Percentiles rank a stretch among this genome's conserved stretches.
Conservation (phyloP, 2,888 invertebrate species). For the Trisateles emortualis region DNA sequence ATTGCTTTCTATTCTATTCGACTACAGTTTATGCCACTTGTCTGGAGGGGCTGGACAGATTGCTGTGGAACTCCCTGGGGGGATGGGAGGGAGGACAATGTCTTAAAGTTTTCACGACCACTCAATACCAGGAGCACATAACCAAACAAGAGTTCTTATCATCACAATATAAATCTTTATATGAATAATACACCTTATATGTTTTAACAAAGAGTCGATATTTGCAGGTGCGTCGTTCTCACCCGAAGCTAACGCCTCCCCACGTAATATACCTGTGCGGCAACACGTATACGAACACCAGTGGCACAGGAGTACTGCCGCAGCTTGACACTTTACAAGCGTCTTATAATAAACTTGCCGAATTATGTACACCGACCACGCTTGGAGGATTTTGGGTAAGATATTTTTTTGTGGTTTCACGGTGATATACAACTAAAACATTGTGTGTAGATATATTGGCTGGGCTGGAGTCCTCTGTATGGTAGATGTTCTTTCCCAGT, state of each 20-base stretch:
- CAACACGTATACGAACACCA: constrained; percentile 56
- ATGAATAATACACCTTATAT: neutral
- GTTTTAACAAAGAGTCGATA: neutral
- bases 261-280: constrained; percentile 78
- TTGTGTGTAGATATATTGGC: too few relatives aligned
- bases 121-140: neutral
- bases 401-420: constrained; percentile 11
- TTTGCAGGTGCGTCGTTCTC: constrained; percentile 76
- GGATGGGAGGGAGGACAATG: too few relatives aligned
- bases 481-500: too few relatives aligned
- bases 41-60: too few relatives aligned
- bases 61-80: too few relatives aligned
- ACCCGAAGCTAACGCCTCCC: constrained; percentile 79
- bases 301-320: constrained; percentile 61
- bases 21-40: too few relatives aligned
- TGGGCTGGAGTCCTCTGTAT: too few relatives aligned
- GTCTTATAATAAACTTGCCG: constrained; percentile 89
- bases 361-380: constrained; percentile 92
- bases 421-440: too few relatives aligned
- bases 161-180: neutral
- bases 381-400: constrained; percentile 88
- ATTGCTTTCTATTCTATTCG: too few relatives aligned
- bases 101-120: too few relatives aligned
- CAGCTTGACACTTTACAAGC: constrained; percentile 66
- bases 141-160: neutral